Conservation (phyloP, 1,140 invertebrate genomes). For the Gerris buenoi region DNA sequence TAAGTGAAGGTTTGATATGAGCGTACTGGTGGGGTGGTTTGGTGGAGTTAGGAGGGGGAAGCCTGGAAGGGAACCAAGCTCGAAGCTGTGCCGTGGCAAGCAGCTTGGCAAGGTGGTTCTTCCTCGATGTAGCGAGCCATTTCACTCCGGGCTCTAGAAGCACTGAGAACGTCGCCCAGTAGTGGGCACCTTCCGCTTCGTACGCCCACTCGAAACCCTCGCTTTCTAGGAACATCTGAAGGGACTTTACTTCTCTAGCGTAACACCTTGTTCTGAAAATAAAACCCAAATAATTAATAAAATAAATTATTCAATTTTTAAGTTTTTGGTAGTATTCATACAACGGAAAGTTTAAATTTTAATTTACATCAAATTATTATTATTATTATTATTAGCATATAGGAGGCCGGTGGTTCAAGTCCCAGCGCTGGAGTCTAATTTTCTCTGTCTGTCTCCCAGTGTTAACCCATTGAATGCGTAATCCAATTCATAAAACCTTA, state of each 20-base stretch:
- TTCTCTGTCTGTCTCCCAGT: no score
- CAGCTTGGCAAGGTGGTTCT: slow-evolving; percentile 60
- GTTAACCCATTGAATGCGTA: no score
- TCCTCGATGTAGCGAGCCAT: slow-evolving; percentile 45
- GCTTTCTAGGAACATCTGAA: slow-evolving; percentile 51
- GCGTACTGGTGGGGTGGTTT: slow-evolving; percentile 65
- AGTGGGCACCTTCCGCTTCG: slow-evolving; percentile 78
- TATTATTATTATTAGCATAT: no score
- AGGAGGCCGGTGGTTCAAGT: no score
- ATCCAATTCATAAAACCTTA: slow-evolving; percentile 9
- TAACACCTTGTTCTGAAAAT: slow-evolving; percentile 52
- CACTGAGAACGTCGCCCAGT: slow-evolving; percentile 64
- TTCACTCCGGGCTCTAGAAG: slow-evolving; percentile 54
- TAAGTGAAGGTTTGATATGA: slow-evolving; percentile 69
- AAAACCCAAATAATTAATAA: slow-evolving; percentile 15
- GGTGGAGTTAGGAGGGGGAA: slow-evolving; percentile 7
- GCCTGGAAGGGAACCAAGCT: slow-evolving; percentile 35
- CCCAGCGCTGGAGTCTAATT: no score
- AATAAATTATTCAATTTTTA: no score
- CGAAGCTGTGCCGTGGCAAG: slow-evolving; percentile 65
- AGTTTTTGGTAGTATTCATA: no score
- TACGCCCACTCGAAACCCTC: slow-evolving; percentile 65
- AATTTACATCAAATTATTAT: no score
- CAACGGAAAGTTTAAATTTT: no score
- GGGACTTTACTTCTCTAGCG: slow-evolving; percentile 52